Evolutionary conservation across 2,113 vertebrate species (phyloP), one percentile per base, ranked within the genome.

Genomic region (Copsychus sechellarum): DNA sequence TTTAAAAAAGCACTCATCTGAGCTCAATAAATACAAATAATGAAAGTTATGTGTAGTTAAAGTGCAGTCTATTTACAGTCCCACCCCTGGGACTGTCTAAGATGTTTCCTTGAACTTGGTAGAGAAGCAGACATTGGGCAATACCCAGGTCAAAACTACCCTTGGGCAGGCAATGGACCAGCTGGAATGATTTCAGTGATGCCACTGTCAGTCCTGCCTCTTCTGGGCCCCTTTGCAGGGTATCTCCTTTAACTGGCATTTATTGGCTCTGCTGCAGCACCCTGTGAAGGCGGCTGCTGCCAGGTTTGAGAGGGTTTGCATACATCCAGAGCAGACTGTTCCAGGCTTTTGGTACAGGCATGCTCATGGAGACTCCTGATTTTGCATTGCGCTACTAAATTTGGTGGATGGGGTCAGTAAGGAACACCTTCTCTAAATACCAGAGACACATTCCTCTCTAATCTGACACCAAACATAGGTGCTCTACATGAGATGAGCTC

Each of bases 221-320:
- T 47, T 3, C 1, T 26, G 29, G 23, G 29, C 11, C 26, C 14
- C 21, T 29, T 79, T 11, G 2, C 47, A 95, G 57, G 72, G 13
- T 36, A 71, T 7, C 53, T 69, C 25, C n/a, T 88, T 76, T 36
- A 33, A 13, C 0, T 9, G 2, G n/a, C 40, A 53, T 85, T 64
- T 67, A n/a, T 4, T 29, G 6, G 38, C 17, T 88, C 45, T 71
- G 34, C 61, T 66, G 56, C 65, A 74, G 47, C 50, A 43, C 9
- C 5, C 24, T 0, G 0, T 14, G 54, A 45, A 76, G 40, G 20
- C 21, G 43, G 34, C 53, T 50, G 8, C 28, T 72, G 62, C 65
- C 61, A 79, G 48, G 12, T 57, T 48, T 64, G n/a, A 36, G n/a
- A n/a, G n/a, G 25, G 23, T 40, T 80, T 74, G 33, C 20, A 56